These are phyloP conservation scores for Microplitis manilae DNA, from an alignment of 2,888 invertebrate genomes.

Conservation along the genomic window DNA sequence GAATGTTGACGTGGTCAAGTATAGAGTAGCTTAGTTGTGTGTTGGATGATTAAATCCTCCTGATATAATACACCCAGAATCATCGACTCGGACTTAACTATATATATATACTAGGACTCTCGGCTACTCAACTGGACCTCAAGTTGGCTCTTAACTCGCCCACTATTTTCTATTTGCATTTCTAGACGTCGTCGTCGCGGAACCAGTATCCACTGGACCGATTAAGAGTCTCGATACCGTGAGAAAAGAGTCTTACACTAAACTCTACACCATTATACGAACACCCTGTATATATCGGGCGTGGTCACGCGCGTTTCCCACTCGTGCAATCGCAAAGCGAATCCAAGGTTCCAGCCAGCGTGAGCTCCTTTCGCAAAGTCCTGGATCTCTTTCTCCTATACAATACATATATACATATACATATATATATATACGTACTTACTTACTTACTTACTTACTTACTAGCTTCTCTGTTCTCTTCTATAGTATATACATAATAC, in stretches of 20 bases:
- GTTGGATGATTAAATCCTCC: constrained; percentile 49
- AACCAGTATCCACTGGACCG: constrained; percentile 42
- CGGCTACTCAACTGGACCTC: constrained; percentile 18
- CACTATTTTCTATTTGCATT: constrained; percentile 54
- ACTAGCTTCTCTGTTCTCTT: not conserved
- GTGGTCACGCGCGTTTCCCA: constrained; percentile 55
- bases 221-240: constrained; percentile 54
- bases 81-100: constrained; percentile 23
- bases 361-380: constrained; percentile 48
- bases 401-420: constrained; percentile 21
- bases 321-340: constrained; percentile 49
- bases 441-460: not conserved
- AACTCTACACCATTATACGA: constrained; percentile 45
- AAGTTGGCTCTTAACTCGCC: constrained; percentile 27
- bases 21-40: not conserved
- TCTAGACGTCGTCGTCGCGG: constrained; percentile 49
- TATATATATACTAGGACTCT: too few species aligned
- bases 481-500: not conserved
- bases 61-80: constrained; percentile 45
- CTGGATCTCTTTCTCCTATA: constrained; percentile 31
- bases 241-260: constrained; percentile 49
- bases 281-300: constrained; percentile 54
- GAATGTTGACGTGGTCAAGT: constrained; percentile 24
- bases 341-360: constrained; percentile 48
- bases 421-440: constrained; percentile 24